These are phyloP conservation scores for Microchrysa polita DNA, from an alignment of 2,888 invertebrate genomes.

Conservation along the genomic window DNA sequence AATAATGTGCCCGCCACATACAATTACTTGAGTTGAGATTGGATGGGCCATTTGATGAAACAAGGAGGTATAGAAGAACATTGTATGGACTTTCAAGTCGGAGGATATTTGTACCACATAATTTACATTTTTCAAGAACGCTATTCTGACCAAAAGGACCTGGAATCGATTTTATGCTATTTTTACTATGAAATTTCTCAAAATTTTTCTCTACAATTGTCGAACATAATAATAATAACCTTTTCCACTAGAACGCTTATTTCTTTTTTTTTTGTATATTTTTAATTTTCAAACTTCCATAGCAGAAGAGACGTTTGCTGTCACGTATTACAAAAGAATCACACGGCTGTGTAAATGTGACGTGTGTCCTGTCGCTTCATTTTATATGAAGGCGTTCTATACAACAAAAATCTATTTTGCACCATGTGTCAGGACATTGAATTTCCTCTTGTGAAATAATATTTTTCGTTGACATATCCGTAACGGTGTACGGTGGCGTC, in stretches of 20 bases:
- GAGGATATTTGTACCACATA: too few relatives aligned
- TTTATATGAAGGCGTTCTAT: background rate
- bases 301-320: conserved; percentile 2
- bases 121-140: too few relatives aligned
- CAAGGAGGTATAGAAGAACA: too few relatives aligned
- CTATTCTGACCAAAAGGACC: too few relatives aligned
- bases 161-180: too few relatives aligned
- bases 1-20: conserved; percentile 26
- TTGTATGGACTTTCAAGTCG: too few relatives aligned
- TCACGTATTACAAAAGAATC: conserved; percentile 27
- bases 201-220: too few relatives aligned
- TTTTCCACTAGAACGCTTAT: too few relatives aligned
- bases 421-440: conserved; percentile 41
- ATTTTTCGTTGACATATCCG: conserved; percentile 36
- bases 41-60: background rate
- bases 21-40: background rate
- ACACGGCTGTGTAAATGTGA: conserved; percentile 32
- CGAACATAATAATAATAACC: too few relatives aligned
- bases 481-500: conserved; percentile 20
- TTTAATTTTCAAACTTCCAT: conserved; percentile 10
- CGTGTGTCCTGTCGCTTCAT: conserved; percentile 20
- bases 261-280: background rate
- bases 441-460: conserved; percentile 36
- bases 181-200: too few relatives aligned
- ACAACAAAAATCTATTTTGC: conserved; percentile 14